A percentile compares a stretch with the other conserved stretches of the same genome.
phyloP scores from a whole-genome alignment of 2,113 vertebrate genomes.

The Arvicanthis niloticus region DNA sequence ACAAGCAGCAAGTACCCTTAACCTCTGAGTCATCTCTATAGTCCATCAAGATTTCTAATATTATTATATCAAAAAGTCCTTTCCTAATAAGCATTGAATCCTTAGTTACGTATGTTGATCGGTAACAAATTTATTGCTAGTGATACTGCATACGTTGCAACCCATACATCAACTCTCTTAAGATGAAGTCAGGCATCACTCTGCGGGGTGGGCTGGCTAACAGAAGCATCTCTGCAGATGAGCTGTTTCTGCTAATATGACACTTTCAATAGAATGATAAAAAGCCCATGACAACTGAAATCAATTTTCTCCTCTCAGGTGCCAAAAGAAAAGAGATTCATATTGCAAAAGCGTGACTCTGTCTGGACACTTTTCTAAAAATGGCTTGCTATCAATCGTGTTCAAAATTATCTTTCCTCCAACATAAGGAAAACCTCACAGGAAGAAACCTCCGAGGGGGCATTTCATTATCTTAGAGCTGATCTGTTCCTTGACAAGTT shows the following conservation, averaged over 20 bases:
- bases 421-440: slow-evolving; percentile 2
- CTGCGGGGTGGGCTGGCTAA: not conserved
- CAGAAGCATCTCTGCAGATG: not conserved
- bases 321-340: not conserved
- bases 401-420: slow-evolving; percentile 1
- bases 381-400: slow-evolving; percentile 16
- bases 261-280: slow-evolving; percentile 39
- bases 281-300: slow-evolving; percentile 28
- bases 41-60: not conserved
- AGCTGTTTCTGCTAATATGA: slow-evolving; percentile 30
- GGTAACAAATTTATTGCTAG: slow-evolving; percentile 25
- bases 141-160: not conserved
- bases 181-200: not conserved
- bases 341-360: slow-evolving; percentile 22
- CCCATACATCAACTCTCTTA: slow-evolving; percentile 4
- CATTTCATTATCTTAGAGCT: not conserved
- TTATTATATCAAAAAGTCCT: not conserved
- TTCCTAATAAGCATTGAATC: not conserved
- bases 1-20: not conserved
- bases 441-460: not conserved
- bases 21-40: not conserved
- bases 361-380: slow-evolving; percentile 51
- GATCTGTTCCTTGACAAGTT: not conserved
- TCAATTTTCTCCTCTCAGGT: slow-evolving; percentile 34
- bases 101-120: not conserved